A percentile compares a stretch with the other conserved stretches of the same genome.
phyloP scores from a whole-genome alignment of 2,888 invertebrate species.

The Sipha maydis region DNA sequence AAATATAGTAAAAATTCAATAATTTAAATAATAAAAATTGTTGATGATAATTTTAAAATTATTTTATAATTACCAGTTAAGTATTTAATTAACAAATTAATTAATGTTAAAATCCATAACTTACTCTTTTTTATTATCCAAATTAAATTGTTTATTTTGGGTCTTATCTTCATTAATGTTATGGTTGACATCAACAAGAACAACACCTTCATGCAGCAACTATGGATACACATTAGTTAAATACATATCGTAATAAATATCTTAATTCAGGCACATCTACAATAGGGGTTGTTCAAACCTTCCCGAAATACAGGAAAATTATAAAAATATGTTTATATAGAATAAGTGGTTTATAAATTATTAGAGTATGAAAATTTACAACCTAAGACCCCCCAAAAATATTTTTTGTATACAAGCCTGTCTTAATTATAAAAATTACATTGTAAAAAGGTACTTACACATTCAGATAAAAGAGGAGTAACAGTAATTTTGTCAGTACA shows the following conservation, averaged over 20 bases:
- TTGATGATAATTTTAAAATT: background rate
- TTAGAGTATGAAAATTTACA: too few species aligned
- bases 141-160: background rate
- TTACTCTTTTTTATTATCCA: background rate
- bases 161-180: background rate
- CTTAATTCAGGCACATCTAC: too few species aligned
- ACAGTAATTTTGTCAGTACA: background rate
- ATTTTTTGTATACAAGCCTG: too few species aligned
- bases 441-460: constrained; percentile 22
- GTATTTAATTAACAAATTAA: background rate
- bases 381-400: too few species aligned
- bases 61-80: too few species aligned
- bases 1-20: too few species aligned
- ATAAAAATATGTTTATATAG: too few species aligned
- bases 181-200: constrained; percentile 33
- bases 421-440: too few species aligned
- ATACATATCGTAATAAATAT: background rate
- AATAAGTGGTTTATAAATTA: too few species aligned
- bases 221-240: background rate
- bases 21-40: too few species aligned
- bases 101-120: background rate
- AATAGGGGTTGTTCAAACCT: too few species aligned
- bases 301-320: too few species aligned
- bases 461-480: constrained; percentile 30
- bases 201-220: constrained; percentile 20